These are phyloP conservation scores for Malurus leucopterus DNA, from an alignment of 2,797 vertebrate species.

Conservation along the genomic window DNA sequence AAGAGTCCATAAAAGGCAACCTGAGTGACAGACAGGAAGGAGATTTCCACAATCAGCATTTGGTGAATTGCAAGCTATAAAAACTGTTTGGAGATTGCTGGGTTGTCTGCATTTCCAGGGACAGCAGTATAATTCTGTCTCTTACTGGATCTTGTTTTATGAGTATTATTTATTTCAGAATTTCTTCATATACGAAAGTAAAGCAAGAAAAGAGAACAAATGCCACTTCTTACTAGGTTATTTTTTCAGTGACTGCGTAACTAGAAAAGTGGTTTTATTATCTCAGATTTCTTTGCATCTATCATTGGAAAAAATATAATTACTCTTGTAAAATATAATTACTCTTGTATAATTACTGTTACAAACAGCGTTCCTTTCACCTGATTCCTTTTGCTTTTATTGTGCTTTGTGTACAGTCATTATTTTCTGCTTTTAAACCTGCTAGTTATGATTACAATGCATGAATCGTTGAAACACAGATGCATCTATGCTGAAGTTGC, in stretches of 20 bases:
- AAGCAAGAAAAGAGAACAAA: neutral
- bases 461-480: neutral
- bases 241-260: neutral
- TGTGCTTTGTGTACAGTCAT: neutral
- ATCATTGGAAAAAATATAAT: neutral
- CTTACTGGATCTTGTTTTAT: neutral
- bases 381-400: neutral
- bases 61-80: slow-evolving; percentile 60
- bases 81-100: slow-evolving; percentile 13
- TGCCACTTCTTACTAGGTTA: neutral
- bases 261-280: neutral
- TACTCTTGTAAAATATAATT: neutral
- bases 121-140: neutral
- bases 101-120: neutral
- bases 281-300: neutral
- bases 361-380: neutral
- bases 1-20: slow-evolving; percentile 22
- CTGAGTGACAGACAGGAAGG: slow-evolving; percentile 52
- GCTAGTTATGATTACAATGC: neutral
- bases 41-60: slow-evolving; percentile 23
- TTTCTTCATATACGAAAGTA: neutral
- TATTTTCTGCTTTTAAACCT: neutral
- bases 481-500: neutral
- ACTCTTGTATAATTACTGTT: neutral
- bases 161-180: neutral